Percentiles rank a stretch among this genome's conserved stretches.
phyloP scores from a whole-genome alignment of 2,113 vertebrate species.

The Gobiocypris rarus region DNA sequence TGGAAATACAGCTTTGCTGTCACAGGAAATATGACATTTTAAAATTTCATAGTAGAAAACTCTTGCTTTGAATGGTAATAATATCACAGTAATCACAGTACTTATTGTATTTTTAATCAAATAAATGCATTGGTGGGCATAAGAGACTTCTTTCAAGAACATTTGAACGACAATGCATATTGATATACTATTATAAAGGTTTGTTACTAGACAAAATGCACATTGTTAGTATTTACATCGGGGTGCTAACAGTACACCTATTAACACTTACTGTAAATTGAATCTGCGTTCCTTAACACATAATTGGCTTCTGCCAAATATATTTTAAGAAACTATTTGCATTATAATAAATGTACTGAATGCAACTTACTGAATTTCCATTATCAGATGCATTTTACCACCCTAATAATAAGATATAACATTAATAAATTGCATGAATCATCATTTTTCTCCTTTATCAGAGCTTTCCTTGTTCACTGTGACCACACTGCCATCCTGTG shows the following conservation, averaged over 20 bases:
- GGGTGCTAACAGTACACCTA: neutral
- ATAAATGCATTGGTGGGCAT: neutral
- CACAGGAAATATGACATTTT: too few species aligned
- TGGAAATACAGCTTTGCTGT: too few species aligned
- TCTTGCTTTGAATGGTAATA: too few species aligned
- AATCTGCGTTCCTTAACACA: neutral
- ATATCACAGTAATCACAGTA: too few species aligned
- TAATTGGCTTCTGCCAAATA: neutral
- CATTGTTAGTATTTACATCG: neutral
- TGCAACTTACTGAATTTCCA: neutral
- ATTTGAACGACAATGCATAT: neutral
- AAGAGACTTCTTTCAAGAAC: neutral
- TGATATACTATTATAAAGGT: neutral
- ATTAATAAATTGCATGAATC: neutral
- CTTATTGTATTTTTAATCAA: neutral
- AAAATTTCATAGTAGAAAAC: too few species aligned
- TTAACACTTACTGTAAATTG: neutral
- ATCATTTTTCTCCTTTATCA: neutral
- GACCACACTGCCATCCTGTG: conserved; percentile 38
- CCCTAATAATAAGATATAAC: neutral
- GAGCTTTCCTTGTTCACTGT: neutral
- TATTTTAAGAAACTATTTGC: neutral
- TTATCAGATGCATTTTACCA: conserved; percentile 1
- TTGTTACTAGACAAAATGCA: neutral
- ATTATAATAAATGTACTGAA: neutral